phyloP scores from a whole-genome alignment of 2,113 vertebrate species.

The Callorhinus ursinus region DNA sequence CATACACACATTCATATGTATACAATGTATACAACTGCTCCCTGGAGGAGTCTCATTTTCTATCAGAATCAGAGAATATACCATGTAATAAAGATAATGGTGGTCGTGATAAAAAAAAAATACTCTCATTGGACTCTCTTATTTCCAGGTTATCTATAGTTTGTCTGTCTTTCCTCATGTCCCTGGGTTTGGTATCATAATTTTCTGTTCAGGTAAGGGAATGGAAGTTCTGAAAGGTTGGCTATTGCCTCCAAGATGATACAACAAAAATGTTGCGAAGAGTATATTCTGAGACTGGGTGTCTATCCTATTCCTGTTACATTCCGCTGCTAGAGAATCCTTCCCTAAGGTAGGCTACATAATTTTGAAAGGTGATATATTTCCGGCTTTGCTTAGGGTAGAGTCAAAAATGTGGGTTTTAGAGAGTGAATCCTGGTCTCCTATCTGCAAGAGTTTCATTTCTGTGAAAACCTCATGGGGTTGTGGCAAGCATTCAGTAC shows the following conservation, averaged over 20 bases:
- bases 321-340: neutral
- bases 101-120: neutral
- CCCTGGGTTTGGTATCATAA: neutral
- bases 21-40: neutral
- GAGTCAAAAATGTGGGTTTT: neutral
- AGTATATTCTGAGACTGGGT: neutral
- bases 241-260: neutral
- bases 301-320: neutral
- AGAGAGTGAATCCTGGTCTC: neutral
- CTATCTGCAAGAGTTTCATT: neutral
- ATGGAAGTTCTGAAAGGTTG: neutral
- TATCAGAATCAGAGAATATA: neutral
- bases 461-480: neutral
- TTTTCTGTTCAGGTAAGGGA: neutral
- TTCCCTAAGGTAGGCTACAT: neutral
- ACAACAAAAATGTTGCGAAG: neutral
- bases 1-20: neutral
- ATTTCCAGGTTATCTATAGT: neutral
- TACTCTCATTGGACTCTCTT: neutral
- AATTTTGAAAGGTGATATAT: neutral
- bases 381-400: neutral
- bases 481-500: neutral
- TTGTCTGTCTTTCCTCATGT: neutral
- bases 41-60: neutral
- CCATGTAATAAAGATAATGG: neutral